A percentile compares a stretch with the other conserved stretches of the same genome.
These are phyloP conservation scores for Brachionus koreanus DNA, from an alignment of 1,140 invertebrate species.

Conservation along the genomic window DNA sequence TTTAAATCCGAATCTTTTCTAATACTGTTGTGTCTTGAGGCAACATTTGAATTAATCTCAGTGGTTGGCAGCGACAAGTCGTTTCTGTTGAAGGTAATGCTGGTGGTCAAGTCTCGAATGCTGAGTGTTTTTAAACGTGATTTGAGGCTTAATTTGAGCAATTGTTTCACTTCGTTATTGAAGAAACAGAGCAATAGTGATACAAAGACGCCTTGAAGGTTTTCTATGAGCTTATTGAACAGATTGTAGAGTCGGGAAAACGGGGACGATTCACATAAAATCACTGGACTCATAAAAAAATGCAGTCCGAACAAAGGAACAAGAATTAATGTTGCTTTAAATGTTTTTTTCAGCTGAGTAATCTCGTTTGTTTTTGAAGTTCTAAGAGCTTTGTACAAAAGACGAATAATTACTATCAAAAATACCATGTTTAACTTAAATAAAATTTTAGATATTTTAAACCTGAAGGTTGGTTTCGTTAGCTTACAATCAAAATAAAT, in stretches of 20 bases:
- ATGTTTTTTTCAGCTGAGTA: slow-evolving; percentile 7
- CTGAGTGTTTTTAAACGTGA: neutral
- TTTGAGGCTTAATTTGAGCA: neutral
- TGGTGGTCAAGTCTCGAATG: neutral
- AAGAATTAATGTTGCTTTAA: neutral
- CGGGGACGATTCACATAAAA: neutral
- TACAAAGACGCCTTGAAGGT: slow-evolving; percentile 17
- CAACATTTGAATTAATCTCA: neutral
- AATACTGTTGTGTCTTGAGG: slow-evolving; percentile 5
- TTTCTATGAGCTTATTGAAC: neutral
- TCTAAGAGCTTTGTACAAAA: slow-evolving; percentile 13
- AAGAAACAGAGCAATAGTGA: slow-evolving; percentile 2
- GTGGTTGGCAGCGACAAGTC: neutral
- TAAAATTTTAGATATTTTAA: neutral
- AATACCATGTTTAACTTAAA: slow-evolving; percentile 21
- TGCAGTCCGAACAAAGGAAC: slow-evolving; percentile 29
- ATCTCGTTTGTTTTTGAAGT: neutral
- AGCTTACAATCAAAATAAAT: neutral
- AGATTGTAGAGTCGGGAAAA: neutral
- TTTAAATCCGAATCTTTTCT: neutral
- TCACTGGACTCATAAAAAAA: neutral
- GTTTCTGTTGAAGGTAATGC: neutral
- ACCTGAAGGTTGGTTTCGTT: neutral
- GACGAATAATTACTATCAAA: neutral
- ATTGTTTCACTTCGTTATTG: slow-evolving; percentile 41